A percentile compares a stretch with the other conserved stretches of the same genome.
phyloP scores from a whole-genome alignment of 2,113 vertebrate genomes.

The Pangasianodon gigas region DNA sequence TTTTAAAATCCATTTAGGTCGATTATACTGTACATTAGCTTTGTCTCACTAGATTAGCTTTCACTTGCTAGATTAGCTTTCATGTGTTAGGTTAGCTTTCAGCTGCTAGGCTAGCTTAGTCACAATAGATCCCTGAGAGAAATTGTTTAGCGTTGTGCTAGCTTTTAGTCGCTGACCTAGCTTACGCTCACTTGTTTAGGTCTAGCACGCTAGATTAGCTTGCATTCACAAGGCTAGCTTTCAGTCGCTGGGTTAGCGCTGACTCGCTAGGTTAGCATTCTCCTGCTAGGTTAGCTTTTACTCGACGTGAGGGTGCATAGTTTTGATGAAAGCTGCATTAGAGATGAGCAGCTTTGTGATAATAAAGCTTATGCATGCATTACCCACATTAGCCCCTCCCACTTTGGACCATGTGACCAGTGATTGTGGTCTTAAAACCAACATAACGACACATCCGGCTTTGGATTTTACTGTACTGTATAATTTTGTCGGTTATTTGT shows the following conservation, averaged over 20 bases:
- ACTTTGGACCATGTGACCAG: background rate
- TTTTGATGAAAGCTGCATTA: background rate
- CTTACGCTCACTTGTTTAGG: background rate
- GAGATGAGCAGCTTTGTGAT: background rate
- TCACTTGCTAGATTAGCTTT: background rate
- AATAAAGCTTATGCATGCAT: too few relatives aligned
- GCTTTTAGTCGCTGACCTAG: background rate
- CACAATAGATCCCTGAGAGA: background rate
- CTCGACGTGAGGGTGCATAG: background rate
- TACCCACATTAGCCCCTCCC: background rate
- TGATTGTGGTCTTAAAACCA: background rate
- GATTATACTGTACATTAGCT: background rate
- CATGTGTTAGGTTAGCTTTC: background rate
- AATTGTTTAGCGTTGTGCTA: background rate
- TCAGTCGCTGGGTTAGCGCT: background rate
- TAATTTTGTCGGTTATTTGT: background rate
- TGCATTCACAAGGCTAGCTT: background rate
- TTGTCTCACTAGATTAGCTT: background rate
- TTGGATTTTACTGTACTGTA: background rate
- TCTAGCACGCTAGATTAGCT: background rate
- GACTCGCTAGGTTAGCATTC: background rate
- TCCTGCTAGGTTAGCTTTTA: background rate
- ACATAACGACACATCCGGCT: background rate
- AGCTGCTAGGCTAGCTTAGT: background rate
- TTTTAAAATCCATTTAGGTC: too few relatives aligned